Percentiles rank a stretch among this genome's conserved stretches.
Evolutionary conservation across 23 tunicate species (phyloP).

Genomic region (Corella eumyota): DNA sequence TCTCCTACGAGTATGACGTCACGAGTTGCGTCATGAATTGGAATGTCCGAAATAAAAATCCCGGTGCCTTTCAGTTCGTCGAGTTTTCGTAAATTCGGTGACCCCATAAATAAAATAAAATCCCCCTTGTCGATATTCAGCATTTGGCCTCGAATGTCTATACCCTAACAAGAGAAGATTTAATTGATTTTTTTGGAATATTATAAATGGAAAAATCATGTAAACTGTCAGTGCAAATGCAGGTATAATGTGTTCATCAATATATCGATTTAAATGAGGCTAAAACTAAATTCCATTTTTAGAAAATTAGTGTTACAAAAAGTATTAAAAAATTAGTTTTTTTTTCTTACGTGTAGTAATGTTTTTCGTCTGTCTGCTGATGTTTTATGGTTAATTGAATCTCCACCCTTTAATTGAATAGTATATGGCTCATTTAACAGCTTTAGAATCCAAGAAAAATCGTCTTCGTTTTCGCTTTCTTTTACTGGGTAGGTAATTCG

Average conservation of each 20-base stretch:
- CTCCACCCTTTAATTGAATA: conserved; percentile 9
- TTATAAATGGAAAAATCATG: no score
- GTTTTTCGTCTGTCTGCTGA: no score
- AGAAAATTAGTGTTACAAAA: no score
- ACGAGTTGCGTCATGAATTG: conserved; percentile 95
- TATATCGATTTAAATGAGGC: no score
- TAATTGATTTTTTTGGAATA: no score
- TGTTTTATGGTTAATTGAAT: no score
- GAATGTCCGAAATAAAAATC: conserved; percentile 81
- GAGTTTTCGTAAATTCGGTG: conserved; percentile 63
- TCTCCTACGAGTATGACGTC: conserved; percentile 93
- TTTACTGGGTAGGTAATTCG: conserved; percentile 36
- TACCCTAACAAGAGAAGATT: conserved; percentile 27
- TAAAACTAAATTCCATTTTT: no score
- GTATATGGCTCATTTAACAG: conserved; percentile 33
- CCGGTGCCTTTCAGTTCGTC: conserved; percentile 70
- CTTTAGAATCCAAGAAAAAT: conserved; percentile 7
- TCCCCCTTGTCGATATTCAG: conserved; percentile 23
- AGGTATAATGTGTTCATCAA: no score
- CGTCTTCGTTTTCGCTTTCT: not conserved
- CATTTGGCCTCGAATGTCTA: conserved; percentile 88
- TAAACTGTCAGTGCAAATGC: no score
- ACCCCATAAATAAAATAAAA: conserved; percentile 69
- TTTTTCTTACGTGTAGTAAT: no score
- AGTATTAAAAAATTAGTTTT: no score